Evolutionary conservation across 2,888 invertebrate genomes (phyloP).

Genomic region (Mantis religiosa): DNA sequence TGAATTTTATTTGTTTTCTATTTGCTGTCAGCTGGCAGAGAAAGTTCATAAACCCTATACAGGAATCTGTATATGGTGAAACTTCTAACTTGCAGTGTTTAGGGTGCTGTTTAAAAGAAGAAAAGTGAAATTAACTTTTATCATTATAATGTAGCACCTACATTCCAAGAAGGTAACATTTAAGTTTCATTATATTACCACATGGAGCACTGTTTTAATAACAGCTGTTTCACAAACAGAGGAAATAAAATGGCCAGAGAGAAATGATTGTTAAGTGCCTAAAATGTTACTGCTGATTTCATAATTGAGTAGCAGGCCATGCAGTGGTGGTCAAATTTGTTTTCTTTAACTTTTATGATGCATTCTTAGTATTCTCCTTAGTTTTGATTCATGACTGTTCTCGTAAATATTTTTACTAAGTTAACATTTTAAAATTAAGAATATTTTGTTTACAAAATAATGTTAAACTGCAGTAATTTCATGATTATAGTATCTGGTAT

Average conservation of each 20-base stretch:
- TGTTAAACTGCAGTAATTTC: too few relatives aligned
- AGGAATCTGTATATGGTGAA: background rate
- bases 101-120: too few relatives aligned
- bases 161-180: too few relatives aligned
- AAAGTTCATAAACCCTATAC: background rate
- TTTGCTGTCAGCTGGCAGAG: background rate
- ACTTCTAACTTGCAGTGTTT: too few relatives aligned
- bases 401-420: too few relatives aligned
- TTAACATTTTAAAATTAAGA: too few relatives aligned
- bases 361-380: too few relatives aligned
- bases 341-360: background rate
- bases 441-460: too few relatives aligned
- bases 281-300: background rate
- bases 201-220: background rate
- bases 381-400: too few relatives aligned
- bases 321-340: background rate
- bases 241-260: background rate
- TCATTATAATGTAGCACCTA: too few relatives aligned
- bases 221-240: background rate
- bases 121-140: too few relatives aligned
- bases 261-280: background rate
- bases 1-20: background rate
- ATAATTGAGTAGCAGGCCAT: background rate
- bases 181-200: background rate
- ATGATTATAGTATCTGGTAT: too few relatives aligned